A percentile compares a stretch with the other conserved stretches of the same genome.
Evolutionary conservation across 2,888 invertebrate genomes (phyloP).

Genomic region (Tinea semifulvella): DNA sequence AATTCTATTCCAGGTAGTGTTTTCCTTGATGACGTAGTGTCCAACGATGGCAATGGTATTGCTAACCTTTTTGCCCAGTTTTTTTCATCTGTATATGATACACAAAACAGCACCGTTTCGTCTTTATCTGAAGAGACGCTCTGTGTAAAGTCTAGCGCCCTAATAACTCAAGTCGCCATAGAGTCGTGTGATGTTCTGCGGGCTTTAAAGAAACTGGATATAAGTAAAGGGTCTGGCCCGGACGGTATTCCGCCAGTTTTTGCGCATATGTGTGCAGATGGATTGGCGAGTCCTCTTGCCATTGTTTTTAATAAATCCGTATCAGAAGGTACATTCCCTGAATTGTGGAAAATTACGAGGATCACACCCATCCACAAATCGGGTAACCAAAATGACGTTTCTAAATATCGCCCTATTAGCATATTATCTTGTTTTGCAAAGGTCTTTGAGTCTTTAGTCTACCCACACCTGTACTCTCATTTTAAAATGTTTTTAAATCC

Average conservation of each 20-base stretch:
- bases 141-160: too few species aligned
- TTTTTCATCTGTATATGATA: neutral
- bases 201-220: too few species aligned
- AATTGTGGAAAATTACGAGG: conserved; percentile 17
- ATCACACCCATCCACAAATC: conserved; percentile 19
- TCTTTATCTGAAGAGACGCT: too few species aligned
- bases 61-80: neutral
- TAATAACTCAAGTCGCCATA: too few species aligned
- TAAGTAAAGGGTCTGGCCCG: too few species aligned
- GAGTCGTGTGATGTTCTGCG: too few species aligned
- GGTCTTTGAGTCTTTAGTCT: conserved; percentile 15
- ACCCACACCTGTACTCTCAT: neutral
- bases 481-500: neutral
- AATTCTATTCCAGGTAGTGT: neutral
- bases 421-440: conserved; percentile 17
- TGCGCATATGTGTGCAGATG: too few species aligned
- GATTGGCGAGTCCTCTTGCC: too few species aligned
- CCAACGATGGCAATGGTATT: neutral
- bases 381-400: conserved; percentile 16
- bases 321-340: conserved; percentile 18
- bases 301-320: conserved; percentile 19
- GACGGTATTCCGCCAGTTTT: too few species aligned
- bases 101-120: too few species aligned
- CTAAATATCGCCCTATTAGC: conserved; percentile 17
- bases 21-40: neutral